Conservation (phyloP, 2,888 invertebrate species). For the Ormyrus nitidulus region DNA sequence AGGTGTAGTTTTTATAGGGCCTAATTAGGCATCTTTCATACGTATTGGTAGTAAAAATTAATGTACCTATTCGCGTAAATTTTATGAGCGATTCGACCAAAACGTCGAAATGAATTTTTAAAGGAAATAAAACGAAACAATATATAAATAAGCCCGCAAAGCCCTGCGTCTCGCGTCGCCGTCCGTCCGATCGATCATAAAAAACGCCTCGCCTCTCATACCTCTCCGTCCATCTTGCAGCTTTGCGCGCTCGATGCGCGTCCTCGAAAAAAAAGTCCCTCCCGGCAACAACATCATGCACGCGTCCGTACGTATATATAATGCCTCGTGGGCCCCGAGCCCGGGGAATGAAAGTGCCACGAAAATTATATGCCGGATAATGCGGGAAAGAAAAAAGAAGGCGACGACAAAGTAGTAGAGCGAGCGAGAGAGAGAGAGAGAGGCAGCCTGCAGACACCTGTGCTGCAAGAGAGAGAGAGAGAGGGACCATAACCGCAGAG, state of each 20-base stretch:
- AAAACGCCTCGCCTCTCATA: neutral
- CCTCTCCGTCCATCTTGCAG: neutral
- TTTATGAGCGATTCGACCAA: too few species aligned
- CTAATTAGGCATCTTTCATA: too few species aligned
- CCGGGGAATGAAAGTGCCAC: conserved; percentile 57
- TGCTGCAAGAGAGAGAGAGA: conserved; percentile 50
- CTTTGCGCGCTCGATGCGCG: neutral
- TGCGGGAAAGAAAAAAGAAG: conserved; percentile 50
- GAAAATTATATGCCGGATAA: conserved; percentile 57
- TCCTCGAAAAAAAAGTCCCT: neutral
- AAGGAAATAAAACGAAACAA: too few species aligned
- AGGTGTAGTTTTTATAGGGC: too few species aligned
- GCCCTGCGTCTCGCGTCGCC: too few species aligned
- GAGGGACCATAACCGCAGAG: conserved; percentile 68
- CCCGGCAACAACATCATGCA: neutral
- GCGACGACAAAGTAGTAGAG: conserved; percentile 19
- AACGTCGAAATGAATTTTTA: too few species aligned
- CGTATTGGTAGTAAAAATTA: too few species aligned
- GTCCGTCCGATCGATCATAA: conserved; percentile 19
- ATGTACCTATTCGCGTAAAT: too few species aligned
- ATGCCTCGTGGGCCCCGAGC: conserved; percentile 35
- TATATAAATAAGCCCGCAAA: too few species aligned
- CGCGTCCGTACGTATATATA: conserved; percentile 25
- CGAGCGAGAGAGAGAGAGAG: conserved; percentile 27
- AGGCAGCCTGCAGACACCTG: conserved; percentile 57